These are phyloP conservation scores for Dasysyrphus tricinctus DNA, from an alignment of 2,888 invertebrate species.

Conservation along the genomic window DNA sequence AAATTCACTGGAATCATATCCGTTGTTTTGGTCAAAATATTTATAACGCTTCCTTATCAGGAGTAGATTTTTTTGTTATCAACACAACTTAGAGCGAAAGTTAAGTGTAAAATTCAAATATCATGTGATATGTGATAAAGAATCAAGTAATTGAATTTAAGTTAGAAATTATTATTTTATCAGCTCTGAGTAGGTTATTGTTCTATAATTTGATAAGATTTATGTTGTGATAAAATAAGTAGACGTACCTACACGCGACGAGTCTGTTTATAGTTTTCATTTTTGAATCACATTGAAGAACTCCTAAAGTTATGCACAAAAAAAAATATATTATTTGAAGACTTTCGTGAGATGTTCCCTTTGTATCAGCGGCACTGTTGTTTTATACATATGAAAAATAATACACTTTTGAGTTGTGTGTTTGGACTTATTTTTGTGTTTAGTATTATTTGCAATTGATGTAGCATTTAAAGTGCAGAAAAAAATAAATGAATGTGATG, in stretches of 20 bases:
- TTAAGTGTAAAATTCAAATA: background rate
- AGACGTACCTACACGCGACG: background rate
- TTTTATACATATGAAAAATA: too few relatives aligned
- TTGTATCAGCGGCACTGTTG: background rate
- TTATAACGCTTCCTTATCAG: background rate
- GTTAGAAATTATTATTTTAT: background rate
- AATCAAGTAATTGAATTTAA: background rate
- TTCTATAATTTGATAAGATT: background rate
- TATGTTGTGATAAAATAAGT: background rate
- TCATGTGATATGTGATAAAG: background rate
- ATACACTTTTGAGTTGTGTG: too few relatives aligned
- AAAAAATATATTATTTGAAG: background rate
- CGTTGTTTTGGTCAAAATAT: background rate
- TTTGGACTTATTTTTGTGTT: too few relatives aligned
- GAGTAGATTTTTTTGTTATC: background rate
- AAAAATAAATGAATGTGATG: too few relatives aligned
- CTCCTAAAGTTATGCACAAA: conserved; percentile 11
- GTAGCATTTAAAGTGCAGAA: too few relatives aligned
- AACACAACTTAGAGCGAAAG: background rate
- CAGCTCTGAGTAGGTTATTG: background rate
- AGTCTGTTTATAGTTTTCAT: background rate
- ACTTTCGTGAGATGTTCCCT: background rate
- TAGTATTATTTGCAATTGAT: too few relatives aligned
- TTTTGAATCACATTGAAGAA: background rate
- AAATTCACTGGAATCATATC: background rate